Base-by-base conservation (phyloP, 2,888 invertebrate species). In the Amphipoea lucens region DNA sequence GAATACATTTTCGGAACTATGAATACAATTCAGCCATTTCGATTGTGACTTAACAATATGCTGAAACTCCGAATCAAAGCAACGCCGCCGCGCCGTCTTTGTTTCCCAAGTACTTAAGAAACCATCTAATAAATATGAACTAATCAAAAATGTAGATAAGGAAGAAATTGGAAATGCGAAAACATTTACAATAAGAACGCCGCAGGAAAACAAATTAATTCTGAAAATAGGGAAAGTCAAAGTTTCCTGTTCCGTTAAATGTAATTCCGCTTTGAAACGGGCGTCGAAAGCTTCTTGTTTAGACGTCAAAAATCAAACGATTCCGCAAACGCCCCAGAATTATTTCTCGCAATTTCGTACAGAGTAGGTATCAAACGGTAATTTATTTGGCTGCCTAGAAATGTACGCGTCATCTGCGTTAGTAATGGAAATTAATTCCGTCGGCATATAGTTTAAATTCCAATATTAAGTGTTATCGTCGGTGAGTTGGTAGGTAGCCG, bases 351-450 rank as follows among this genome's bases (percentile, higher is more conserved):
- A 81, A 87, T 87, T 76, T 77, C 63, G 66, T 74, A 81, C 63
- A 63, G 62, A 62, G 71, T 82, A 75, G 62, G 70, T 73, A 85
- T 66, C 63, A 80, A 78, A 79, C 73, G 67, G 67, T 76, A 88
- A 86, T 85, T 90, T 88, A 86, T 84, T 86, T 88, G 85, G 87
- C 83, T 90, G 88, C 84, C 79, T 87, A 90, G 84, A 82, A 74
- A 84, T 79, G 74, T 84, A 84, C 88, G 84, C 89, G 87, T 89
- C 88, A 84, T 84, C 82, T 73, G 69, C 45, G 81, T 72, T 82
- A 74, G 77, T 66, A 68, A 81, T 84, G 67, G 71, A 83, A 82
- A 87, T 88, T 83, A 87, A 86, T 90, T 84, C 73, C 48, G 66
- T 70, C 42, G 79, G 69, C 66, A 74, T 80, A 81, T 83, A 78